phyloP scores from a whole-genome alignment of 2,113 vertebrate genomes.

The Datnioides undecimradiatus region DNA sequence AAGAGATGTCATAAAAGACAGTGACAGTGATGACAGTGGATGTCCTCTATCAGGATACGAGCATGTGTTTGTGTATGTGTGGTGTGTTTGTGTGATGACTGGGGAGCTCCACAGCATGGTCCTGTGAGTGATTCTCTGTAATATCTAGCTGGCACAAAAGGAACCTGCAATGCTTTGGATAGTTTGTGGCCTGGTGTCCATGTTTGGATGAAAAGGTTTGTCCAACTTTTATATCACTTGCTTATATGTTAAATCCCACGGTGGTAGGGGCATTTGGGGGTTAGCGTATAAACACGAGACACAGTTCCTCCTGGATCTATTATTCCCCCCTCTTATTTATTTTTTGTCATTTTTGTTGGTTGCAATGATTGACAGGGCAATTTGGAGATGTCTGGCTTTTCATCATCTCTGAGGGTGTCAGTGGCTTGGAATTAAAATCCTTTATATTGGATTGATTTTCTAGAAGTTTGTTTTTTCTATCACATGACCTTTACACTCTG shows the following conservation, averaged over 20 bases:
- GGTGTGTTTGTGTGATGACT: slow-evolving; percentile 10
- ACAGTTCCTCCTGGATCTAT: slow-evolving; percentile 34
- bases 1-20: slow-evolving; percentile 27
- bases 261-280: not conserved
- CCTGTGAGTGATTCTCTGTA: not conserved
- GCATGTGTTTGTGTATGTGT: slow-evolving; percentile 2
- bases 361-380: slow-evolving; percentile 83
- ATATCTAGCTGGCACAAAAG: slow-evolving; percentile 1
- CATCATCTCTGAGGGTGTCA: slow-evolving; percentile 76
- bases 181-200: not conserved
- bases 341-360: slow-evolving; percentile 67
- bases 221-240: slow-evolving; percentile 21
- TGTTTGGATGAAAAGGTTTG: slow-evolving; percentile 14
- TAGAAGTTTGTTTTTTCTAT: slow-evolving; percentile 56
- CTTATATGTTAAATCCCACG: slow-evolving; percentile 5
- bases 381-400: slow-evolving; percentile 80
- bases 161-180: not conserved
- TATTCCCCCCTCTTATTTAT: slow-evolving; percentile 52
- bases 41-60: slow-evolving; percentile 11
- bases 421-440: slow-evolving; percentile 79
- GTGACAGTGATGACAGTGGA: slow-evolving; percentile 36
- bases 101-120: not conserved
- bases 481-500: slow-evolving; percentile 68
- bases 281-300: not conserved
- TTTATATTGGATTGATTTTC: slow-evolving; percentile 77